Conservation (phyloP, 2,113 vertebrate genomes). For the Rana temporaria region DNA sequence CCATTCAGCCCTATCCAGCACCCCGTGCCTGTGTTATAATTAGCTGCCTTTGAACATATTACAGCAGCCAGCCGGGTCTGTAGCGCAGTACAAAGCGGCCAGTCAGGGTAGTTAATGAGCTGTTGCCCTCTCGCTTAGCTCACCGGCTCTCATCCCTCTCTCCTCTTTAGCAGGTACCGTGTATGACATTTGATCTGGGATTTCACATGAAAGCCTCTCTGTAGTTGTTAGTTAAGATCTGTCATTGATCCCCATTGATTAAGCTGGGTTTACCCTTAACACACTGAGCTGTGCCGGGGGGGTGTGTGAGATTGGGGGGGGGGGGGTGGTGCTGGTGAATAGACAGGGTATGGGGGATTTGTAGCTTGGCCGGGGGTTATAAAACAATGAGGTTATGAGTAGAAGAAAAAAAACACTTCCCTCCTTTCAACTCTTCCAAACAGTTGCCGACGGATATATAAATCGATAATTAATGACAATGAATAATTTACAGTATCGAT, state of each 20-base stretch:
- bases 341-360: conserved; percentile 33
- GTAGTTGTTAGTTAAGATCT: conserved; percentile 65
- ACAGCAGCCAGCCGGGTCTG: background rate
- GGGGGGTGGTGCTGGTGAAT: background rate
- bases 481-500: conserved; percentile 65
- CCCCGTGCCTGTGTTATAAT: too few relatives aligned
- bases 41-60: too few relatives aligned
- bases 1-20: too few relatives aligned
- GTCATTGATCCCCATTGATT: conserved; percentile 62
- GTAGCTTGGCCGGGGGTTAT: conserved; percentile 60
- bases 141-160: conserved; percentile 51
- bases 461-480: conserved; percentile 67
- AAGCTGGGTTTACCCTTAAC: conserved; percentile 45
- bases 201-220: conserved; percentile 62
- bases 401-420: conserved; percentile 43
- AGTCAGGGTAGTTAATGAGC: background rate
- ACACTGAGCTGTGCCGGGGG: conserved; percentile 25
- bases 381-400: conserved; percentile 60
- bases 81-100: background rate
- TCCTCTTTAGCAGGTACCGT: conserved; percentile 60
- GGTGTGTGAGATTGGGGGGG: background rate
- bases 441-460: conserved; percentile 58
- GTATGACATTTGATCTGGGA: conserved; percentile 50
- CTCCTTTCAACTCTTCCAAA: conserved; percentile 59
- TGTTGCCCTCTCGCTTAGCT: conserved; percentile 33